Evolutionary conservation across 2,888 invertebrate species (phyloP).

Genomic region (Lochmaea crataegi): DNA sequence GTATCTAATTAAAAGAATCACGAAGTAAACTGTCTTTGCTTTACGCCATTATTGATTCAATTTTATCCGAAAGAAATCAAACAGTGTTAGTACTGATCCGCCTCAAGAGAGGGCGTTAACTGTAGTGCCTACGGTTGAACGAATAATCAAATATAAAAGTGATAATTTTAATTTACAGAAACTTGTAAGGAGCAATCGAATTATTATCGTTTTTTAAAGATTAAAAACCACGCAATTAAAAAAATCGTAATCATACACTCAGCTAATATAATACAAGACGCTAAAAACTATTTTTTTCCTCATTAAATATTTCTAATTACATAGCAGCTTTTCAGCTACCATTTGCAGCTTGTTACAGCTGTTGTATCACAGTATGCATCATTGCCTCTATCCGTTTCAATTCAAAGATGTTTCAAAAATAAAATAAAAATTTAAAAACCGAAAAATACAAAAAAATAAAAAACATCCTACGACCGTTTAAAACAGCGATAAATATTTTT

Average conservation of each 20-base stretch:
- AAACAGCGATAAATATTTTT: conserved; percentile 14
- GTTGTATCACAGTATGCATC: conserved; percentile 66
- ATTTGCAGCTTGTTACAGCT: conserved; percentile 63
- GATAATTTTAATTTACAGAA: no score
- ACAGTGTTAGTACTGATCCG: no score
- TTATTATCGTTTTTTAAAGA: not conserved
- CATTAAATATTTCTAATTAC: conserved; percentile 53
- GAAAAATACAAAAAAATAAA: no score
- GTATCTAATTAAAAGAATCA: no score
- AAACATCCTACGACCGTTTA: conserved; percentile 1
- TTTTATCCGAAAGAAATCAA: no score
- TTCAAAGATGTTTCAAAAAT: conserved; percentile 45
- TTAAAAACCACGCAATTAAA: conserved; percentile 33
- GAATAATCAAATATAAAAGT: no score
- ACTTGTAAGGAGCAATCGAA: no score
- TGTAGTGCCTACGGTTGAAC: no score
- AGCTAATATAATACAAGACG: conserved; percentile 57
- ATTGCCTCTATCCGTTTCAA: conserved; percentile 64
- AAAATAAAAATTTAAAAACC: not conserved
- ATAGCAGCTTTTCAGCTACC: conserved; percentile 59
- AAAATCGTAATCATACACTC: conserved; percentile 56
- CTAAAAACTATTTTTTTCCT: conserved; percentile 46
- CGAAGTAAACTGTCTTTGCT: no score
- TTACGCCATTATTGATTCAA: no score
- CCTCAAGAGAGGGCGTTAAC: not conserved